These are phyloP conservation scores for Diadegma fenestrale DNA, from an alignment of 2,888 invertebrate species.

Conservation along the genomic window DNA sequence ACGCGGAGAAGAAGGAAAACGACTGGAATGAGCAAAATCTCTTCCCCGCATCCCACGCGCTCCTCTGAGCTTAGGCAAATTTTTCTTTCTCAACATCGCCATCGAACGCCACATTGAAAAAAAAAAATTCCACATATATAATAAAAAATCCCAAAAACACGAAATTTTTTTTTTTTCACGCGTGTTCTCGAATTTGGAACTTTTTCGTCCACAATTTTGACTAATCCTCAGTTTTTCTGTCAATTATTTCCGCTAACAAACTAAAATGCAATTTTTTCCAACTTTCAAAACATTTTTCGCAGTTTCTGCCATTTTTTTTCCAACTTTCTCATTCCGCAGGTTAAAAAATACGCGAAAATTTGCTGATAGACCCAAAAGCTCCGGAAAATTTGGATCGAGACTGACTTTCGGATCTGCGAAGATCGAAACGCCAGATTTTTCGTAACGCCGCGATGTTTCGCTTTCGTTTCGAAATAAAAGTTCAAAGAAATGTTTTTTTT, in stretches of 20 bases:
- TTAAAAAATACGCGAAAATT: background rate
- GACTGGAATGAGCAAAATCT: background rate
- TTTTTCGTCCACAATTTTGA: too few species aligned
- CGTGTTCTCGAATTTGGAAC: too few species aligned
- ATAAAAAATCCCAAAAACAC: background rate
- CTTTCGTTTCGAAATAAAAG: background rate
- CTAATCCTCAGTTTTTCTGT: too few species aligned
- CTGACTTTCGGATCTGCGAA: background rate
- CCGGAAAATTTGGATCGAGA: background rate
- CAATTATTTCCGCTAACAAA: too few species aligned
- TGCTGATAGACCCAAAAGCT: too few species aligned
- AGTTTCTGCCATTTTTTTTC: background rate
- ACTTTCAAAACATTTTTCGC: too few species aligned
- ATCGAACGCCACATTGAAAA: background rate
- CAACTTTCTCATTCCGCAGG: background rate
- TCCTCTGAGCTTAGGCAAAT: background rate
- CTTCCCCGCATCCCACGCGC: background rate
- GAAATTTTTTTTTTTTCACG: too few species aligned
- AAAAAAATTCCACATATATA: background rate
- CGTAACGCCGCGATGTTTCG: background rate
- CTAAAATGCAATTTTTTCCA: too few species aligned
- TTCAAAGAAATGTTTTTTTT: background rate
- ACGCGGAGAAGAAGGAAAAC: conserved; percentile 47
- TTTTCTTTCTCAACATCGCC: background rate
- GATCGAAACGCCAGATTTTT: background rate